Conservation (phyloP, 2,888 invertebrate species). For the Pollenia amentaria region DNA sequence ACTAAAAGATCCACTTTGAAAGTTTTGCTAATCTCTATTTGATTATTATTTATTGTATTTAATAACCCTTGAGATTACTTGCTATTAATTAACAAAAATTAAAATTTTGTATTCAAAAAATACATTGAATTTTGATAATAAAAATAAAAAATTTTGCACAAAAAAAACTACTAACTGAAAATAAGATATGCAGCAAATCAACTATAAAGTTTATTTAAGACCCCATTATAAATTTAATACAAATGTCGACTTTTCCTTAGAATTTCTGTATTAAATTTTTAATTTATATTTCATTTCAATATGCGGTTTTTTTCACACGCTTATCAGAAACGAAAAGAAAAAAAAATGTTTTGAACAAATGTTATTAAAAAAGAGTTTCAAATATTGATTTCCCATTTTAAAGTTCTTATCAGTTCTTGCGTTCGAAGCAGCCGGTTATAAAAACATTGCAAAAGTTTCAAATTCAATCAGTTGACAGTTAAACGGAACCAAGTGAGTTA, state of each 20-base stretch:
- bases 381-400: background rate
- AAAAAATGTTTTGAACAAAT: background rate
- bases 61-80: background rate
- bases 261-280: background rate
- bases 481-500: background rate
- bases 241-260: conserved; percentile 1
- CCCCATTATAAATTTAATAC: conserved; percentile 10
- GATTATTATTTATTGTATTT: background rate
- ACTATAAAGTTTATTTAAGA: background rate
- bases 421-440: conserved; percentile 29
- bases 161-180: conserved; percentile 17
- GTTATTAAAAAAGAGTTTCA: background rate
- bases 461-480: conserved; percentile 40
- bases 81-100: background rate
- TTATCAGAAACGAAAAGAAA: background rate
- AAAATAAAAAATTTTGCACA: background rate
- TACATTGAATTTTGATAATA: background rate
- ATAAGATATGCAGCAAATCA: background rate
- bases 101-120: background rate
- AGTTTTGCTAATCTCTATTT: background rate
- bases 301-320: conserved; percentile 27
- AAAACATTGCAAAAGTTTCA: conserved; percentile 23
- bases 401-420: conserved; percentile 47
- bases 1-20: background rate
- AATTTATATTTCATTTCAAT: background rate